A percentile compares a stretch with the other conserved stretches of the same genome.
Evolutionary conservation across 92 coral and sea anemone genomes (phyloP).

Genomic region (Phenganax subtilis): DNA sequence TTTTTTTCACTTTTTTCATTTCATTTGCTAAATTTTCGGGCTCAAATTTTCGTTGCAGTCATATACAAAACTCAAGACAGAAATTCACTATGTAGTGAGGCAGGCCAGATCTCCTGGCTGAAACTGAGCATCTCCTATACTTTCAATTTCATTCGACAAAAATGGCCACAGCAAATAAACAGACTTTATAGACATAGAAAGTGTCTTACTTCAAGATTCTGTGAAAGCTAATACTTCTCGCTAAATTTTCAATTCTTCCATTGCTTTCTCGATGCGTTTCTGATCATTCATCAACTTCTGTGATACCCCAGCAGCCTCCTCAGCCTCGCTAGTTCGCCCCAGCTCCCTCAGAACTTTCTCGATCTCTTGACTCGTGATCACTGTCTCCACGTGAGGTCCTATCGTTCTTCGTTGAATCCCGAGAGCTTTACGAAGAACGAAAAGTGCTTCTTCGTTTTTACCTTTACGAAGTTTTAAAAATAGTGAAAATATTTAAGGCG

Average conservation of each 20-base stretch:
- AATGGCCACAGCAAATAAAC: too few relatives aligned
- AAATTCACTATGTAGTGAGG: too few relatives aligned
- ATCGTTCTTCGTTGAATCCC: slow-evolving; percentile 71
- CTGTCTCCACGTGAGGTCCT: slow-evolving; percentile 73
- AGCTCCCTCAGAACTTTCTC: slow-evolving; percentile 59
- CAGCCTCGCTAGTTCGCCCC: slow-evolving; percentile 72
- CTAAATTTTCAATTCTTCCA: slow-evolving; percentile 21
- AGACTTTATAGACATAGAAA: too few relatives aligned
- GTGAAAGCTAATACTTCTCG: too few relatives aligned
- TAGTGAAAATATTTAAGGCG: background rate
- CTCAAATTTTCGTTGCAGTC: too few relatives aligned
- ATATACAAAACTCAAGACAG: too few relatives aligned
- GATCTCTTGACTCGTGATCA: slow-evolving; percentile 54
- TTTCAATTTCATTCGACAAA: too few relatives aligned
- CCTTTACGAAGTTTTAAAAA: slow-evolving; percentile 33
- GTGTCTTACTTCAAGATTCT: too few relatives aligned
- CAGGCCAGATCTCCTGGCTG: too few relatives aligned
- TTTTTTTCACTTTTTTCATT: too few relatives aligned
- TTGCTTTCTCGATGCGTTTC: slow-evolving; percentile 25
- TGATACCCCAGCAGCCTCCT: slow-evolving; percentile 20
- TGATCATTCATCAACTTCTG: slow-evolving; percentile 21
- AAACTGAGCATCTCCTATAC: too few relatives aligned
- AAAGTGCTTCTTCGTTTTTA: slow-evolving; percentile 65
- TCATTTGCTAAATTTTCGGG: too few relatives aligned
- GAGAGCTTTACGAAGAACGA: slow-evolving; percentile 65